A percentile compares a stretch with the other conserved stretches of the same genome.
Conservation (phyloP, 2,797 vertebrate genomes). For the Cirrhinus mrigala region DNA sequence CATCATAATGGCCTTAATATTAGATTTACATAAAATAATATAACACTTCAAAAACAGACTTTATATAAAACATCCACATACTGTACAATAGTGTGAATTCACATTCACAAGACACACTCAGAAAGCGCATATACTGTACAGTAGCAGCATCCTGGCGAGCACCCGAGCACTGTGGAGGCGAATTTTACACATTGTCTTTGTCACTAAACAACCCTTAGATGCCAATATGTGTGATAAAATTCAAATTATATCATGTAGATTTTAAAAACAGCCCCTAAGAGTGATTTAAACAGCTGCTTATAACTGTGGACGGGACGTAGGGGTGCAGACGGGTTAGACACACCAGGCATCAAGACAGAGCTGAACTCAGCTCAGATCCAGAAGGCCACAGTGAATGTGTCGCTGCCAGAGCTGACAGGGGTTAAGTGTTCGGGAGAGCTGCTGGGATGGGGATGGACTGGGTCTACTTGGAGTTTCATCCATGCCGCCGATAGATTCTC, state of each 20-base stretch:
- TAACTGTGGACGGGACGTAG: background rate
- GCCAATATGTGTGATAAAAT: background rate
- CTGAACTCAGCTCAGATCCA: conserved; percentile 25
- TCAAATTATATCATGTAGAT: background rate
- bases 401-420: conserved; percentile 32
- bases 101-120: background rate
- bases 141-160: background rate
- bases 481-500: conserved; percentile 51
- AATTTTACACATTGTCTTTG: background rate
- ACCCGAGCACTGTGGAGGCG: background rate
- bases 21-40: background rate
- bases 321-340: background rate
- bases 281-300: conserved; percentile 1
- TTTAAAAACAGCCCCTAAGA: background rate
- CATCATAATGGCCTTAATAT: background rate
- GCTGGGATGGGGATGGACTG: conserved; percentile 41
- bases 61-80: background rate
- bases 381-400: background rate
- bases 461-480: conserved; percentile 19
- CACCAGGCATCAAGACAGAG: background rate
- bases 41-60: background rate
- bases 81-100: background rate
- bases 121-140: background rate
- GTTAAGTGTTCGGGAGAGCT: conserved; percentile 48
- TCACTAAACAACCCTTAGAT: background rate